A percentile compares a stretch with the other conserved stretches of the same genome.
Evolutionary conservation across 2,888 invertebrate genomes (phyloP).

Genomic region (Eurytoma adleriae): DNA sequence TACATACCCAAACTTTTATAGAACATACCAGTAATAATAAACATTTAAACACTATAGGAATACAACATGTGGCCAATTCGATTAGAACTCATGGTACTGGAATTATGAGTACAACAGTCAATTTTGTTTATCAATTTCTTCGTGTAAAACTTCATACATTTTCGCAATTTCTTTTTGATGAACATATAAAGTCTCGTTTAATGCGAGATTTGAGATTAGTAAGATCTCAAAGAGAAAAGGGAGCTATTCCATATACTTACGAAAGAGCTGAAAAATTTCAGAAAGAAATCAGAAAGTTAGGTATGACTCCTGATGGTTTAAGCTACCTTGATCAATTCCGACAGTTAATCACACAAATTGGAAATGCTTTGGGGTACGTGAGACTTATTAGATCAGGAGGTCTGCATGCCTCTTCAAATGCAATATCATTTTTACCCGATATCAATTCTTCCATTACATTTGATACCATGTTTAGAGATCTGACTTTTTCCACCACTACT

Average conservation of each 20-base stretch:
- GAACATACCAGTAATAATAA: constrained; percentile 94
- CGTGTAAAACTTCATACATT: constrained; percentile 95
- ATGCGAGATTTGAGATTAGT: constrained; percentile 92
- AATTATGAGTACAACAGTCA: constrained; percentile 95
- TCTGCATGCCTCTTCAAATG: constrained; percentile 93
- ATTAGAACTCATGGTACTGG: constrained; percentile 97
- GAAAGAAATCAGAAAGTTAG: constrained; percentile 91
- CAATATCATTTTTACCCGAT: constrained; percentile 92
- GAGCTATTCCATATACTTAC: constrained; percentile 86
- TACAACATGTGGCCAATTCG: constrained; percentile 96
- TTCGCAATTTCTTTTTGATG: constrained; percentile 98
- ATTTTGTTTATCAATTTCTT: constrained; percentile 95
- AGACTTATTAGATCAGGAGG: constrained; percentile 96
- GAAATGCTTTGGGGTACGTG: constrained; percentile 97
- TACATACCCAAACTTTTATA: constrained; percentile 97
- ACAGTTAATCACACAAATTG: constrained; percentile 94
- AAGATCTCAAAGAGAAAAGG: constrained; percentile 81
- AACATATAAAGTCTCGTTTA: constrained; percentile 96
- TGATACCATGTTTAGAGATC: constrained; percentile 81
- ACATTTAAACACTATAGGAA: constrained; percentile 95
- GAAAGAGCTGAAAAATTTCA: constrained; percentile 96
- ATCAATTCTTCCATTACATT: constrained; percentile 82
- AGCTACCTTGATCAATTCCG: constrained; percentile 96
- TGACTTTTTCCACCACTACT: constrained; percentile 77
- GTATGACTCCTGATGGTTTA: constrained; percentile 87